Conservation (phyloP, 2,888 invertebrate genomes). For the Phlogophora meticulosa region DNA sequence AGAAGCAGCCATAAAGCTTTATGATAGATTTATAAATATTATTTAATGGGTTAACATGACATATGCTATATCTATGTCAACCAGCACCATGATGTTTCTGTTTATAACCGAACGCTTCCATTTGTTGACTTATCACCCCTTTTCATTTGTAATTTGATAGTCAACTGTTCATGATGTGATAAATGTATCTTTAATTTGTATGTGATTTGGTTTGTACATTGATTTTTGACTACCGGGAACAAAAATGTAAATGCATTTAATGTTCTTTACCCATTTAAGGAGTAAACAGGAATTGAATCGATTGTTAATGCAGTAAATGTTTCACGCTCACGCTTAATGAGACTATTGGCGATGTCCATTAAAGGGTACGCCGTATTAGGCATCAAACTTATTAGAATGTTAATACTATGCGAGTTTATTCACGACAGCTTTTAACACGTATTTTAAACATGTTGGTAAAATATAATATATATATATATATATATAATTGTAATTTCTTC, state of each 20-base stretch:
- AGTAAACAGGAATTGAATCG: slow-evolving; percentile 29
- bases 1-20: slow-evolving; percentile 57
- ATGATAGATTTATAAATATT: slow-evolving; percentile 66
- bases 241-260: slow-evolving; percentile 5
- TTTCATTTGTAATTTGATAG: slow-evolving; percentile 53
- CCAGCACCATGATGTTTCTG: slow-evolving; percentile 48
- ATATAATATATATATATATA: too few species aligned
- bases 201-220: slow-evolving; percentile 16
- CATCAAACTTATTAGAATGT: slow-evolving; percentile 41
- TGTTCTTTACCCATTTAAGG: neutral
- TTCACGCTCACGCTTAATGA: slow-evolving; percentile 44
- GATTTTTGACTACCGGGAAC: slow-evolving; percentile 44
- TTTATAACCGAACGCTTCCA: slow-evolving; percentile 46
- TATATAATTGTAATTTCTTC: too few species aligned
- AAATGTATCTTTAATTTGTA: slow-evolving; percentile 28
- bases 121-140: slow-evolving; percentile 60
- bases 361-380: slow-evolving; percentile 39
- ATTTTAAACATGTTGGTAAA: slow-evolving; percentile 2
- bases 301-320: slow-evolving; percentile 40
- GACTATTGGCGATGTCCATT: slow-evolving; percentile 42
- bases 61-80: slow-evolving; percentile 49
- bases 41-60: slow-evolving; percentile 58
- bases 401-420: slow-evolving; percentile 55
- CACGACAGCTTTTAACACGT: slow-evolving; percentile 39
- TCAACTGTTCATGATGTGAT: slow-evolving; percentile 36